phyloP scores from a whole-genome alignment of 2,888 invertebrate genomes.

The Catocala nupta region DNA sequence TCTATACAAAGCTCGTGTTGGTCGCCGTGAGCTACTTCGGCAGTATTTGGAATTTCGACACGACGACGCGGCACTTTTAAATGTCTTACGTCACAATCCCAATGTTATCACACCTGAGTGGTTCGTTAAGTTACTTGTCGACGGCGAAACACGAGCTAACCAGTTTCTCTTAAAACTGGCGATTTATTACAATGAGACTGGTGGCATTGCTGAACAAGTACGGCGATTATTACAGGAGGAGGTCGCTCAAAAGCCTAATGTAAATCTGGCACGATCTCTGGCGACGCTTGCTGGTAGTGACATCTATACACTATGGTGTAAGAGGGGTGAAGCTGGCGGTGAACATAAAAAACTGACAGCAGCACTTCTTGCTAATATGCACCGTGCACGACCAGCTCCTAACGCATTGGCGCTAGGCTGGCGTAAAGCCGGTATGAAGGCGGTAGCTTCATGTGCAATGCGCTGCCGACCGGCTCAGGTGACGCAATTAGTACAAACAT shows the following conservation, averaged over 20 bases:
- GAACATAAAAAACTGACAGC: slow-evolving; percentile 45
- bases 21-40: slow-evolving; percentile 58
- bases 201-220: slow-evolving; percentile 58
- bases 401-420: slow-evolving; percentile 58
- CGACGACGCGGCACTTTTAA: slow-evolving; percentile 63
- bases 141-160: slow-evolving; percentile 46
- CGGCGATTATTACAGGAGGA: slow-evolving; percentile 24
- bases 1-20: slow-evolving; percentile 57
- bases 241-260: slow-evolving; percentile 8
- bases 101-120: slow-evolving; percentile 36
- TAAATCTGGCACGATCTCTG: slow-evolving; percentile 34
- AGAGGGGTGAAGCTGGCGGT: slow-evolving; percentile 31
- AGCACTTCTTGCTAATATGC: slow-evolving; percentile 59
- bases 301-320: slow-evolving; percentile 33
- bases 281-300: slow-evolving; percentile 35
- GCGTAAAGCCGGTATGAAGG: slow-evolving; percentile 63
- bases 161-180: slow-evolving; percentile 59
- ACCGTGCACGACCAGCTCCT: slow-evolving; percentile 57
- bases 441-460: slow-evolving; percentile 61
- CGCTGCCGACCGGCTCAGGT: slow-evolving; percentile 52
- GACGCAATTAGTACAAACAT: slow-evolving; percentile 44
- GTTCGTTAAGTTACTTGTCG: slow-evolving; percentile 29
- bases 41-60: slow-evolving; percentile 58
- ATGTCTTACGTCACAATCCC: slow-evolving; percentile 64
- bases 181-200: slow-evolving; percentile 65